Evolutionary conservation across 2,113 vertebrate genomes (phyloP).

Genomic region (Hippocampus barbouri): DNA sequence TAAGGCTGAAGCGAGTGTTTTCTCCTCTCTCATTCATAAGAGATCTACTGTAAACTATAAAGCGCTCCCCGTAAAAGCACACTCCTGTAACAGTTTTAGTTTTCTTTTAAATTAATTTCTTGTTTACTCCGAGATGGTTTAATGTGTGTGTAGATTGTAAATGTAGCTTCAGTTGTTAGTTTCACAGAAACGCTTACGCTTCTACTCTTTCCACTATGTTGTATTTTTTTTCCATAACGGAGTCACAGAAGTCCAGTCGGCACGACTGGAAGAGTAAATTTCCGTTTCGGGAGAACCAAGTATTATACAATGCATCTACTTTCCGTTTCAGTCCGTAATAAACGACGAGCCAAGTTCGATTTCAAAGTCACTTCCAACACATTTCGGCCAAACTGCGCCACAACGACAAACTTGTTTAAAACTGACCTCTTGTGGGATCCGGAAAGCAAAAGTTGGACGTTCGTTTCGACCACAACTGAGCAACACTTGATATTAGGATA

Average conservation of each 20-base stretch:
- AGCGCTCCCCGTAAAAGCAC: too few relatives aligned
- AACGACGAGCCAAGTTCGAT: background rate
- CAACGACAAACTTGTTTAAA: background rate
- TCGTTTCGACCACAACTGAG: background rate
- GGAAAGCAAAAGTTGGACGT: background rate
- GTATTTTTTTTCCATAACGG: too few relatives aligned
- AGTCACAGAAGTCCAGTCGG: too few relatives aligned
- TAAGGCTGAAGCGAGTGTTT: background rate
- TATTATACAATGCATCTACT: background rate
- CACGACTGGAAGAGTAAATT: background rate
- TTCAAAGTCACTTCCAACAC: background rate
- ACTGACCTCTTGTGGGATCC: conserved; percentile 37
- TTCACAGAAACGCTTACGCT: too few relatives aligned
- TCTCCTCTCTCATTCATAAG: too few relatives aligned
- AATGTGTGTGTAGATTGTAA: too few relatives aligned
- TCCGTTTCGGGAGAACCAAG: background rate
- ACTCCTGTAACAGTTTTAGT: too few relatives aligned
- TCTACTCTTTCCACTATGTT: too few relatives aligned
- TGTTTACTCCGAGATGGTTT: too few relatives aligned
- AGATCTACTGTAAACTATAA: too few relatives aligned
- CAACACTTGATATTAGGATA: background rate
- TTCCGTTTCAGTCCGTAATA: conserved; percentile 27
- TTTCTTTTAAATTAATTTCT: too few relatives aligned
- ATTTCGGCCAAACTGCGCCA: conserved; percentile 48
- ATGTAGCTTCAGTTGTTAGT: too few relatives aligned